Conservation (phyloP, 2,797 vertebrate species). For the Leptatherina wallacei region DNA sequence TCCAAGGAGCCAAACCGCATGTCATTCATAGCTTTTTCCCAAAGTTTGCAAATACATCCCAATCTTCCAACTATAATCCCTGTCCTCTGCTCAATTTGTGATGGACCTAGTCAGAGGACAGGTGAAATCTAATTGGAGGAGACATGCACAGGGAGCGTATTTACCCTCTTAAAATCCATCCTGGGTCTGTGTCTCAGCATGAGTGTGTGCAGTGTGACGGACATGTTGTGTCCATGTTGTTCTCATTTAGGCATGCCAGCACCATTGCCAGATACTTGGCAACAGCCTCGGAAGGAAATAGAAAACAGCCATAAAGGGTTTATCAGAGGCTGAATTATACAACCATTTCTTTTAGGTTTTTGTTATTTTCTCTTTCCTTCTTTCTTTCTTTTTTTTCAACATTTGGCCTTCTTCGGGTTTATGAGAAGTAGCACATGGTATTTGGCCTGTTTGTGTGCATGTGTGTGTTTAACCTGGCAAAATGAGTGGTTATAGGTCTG, state of each 20-base stretch:
- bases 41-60: slow-evolving; percentile 48
- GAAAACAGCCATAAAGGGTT: slow-evolving; percentile 80
- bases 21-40: slow-evolving; percentile 45
- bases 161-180: slow-evolving; percentile 55
- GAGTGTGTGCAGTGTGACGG: slow-evolving; percentile 61
- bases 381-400: slow-evolving; percentile 52
- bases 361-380: slow-evolving; percentile 53
- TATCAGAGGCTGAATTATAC: slow-evolving; percentile 73
- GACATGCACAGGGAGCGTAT: slow-evolving; percentile 63
- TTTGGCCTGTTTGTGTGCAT: slow-evolving; percentile 64
- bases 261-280: slow-evolving; percentile 74
- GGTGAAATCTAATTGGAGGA: slow-evolving; percentile 65
- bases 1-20: slow-evolving; percentile 50
- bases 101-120: slow-evolving; percentile 44
- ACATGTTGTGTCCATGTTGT: slow-evolving; percentile 72
- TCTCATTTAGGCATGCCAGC: slow-evolving; percentile 72
- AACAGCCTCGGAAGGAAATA: slow-evolving; percentile 68
- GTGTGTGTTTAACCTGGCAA: slow-evolving; percentile 66
- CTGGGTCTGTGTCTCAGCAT: slow-evolving; percentile 43
- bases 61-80: slow-evolving; percentile 30
- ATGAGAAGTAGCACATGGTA: slow-evolving; percentile 81
- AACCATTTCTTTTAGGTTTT: slow-evolving; percentile 74
- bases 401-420: slow-evolving; percentile 70
- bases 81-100: slow-evolving; percentile 34
- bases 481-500: slow-evolving; percentile 66